phyloP scores from a whole-genome alignment of 92 coral and sea anemone genomes.

The Palythoa grandis region DNA sequence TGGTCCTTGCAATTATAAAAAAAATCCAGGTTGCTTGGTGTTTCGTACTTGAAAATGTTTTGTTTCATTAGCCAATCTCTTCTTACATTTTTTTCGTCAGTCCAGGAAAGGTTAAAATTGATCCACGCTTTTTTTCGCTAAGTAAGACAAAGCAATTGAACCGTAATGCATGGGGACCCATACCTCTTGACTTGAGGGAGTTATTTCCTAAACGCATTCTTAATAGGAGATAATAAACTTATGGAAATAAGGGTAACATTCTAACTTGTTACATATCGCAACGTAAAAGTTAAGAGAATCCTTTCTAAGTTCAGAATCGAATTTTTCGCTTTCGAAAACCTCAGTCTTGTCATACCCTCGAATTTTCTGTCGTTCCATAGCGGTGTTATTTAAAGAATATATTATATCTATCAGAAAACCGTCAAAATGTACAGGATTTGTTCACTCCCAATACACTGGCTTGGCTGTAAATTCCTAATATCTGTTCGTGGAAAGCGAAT shows the following conservation, averaged over 20 bases:
- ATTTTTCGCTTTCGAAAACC: slow-evolving; percentile 26
- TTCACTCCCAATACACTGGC: not conserved
- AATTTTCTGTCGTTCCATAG: not conserved
- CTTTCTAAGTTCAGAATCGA: not conserved
- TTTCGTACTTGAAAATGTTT: not conserved
- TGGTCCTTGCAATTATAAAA: not conserved
- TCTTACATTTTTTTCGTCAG: not conserved
- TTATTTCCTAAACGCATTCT: slow-evolving; percentile 22
- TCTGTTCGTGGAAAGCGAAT: not conserved
- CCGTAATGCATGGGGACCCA: not conserved
- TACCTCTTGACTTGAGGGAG: slow-evolving; percentile 28
- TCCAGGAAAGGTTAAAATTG: not conserved
- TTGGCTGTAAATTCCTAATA: not conserved
- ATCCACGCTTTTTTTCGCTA: not conserved
- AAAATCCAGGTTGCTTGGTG: not conserved
- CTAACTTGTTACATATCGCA: not conserved
- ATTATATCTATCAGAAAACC: not conserved
- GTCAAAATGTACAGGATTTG: slow-evolving; percentile 10
- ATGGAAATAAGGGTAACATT: slow-evolving; percentile 1
- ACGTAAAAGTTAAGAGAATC: not conserved
- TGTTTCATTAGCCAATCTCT: not conserved
- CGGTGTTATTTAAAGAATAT: not conserved
- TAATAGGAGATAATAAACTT: not conserved
- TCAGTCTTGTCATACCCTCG: not conserved
- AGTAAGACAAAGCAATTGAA: not conserved